These are phyloP conservation scores for Fabriciana adippe DNA, from an alignment of 2,888 invertebrate genomes.

Conservation along the genomic window DNA sequence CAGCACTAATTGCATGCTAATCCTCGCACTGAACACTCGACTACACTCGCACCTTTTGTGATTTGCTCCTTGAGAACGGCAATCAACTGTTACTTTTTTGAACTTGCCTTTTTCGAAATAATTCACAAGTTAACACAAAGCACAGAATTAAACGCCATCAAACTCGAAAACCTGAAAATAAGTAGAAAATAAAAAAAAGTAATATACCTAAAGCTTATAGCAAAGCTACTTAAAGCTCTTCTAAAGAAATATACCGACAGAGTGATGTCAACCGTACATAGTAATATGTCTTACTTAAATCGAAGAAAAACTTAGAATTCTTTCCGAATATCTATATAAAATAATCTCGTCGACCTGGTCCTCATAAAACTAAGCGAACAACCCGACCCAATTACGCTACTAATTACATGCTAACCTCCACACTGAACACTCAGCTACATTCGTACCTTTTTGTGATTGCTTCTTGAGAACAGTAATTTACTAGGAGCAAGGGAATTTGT, in stretches of 20 bases:
- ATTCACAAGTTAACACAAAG: not conserved
- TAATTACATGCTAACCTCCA: constrained; percentile 52
- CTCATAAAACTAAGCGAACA: constrained; percentile 52
- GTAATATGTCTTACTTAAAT: too few relatives aligned
- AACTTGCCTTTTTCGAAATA: not conserved
- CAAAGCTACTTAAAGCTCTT: too few relatives aligned
- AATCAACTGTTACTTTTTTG: constrained; percentile 8
- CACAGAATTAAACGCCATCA: too few relatives aligned
- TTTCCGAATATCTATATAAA: constrained; percentile 21
- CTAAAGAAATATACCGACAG: too few relatives aligned
- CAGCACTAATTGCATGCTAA: constrained; percentile 54
- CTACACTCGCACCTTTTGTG: constrained; percentile 28
- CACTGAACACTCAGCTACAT: constrained; percentile 32
- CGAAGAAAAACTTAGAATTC: not conserved
- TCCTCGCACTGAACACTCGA: constrained; percentile 32
- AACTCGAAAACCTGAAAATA: not conserved
- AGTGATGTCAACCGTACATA: too few relatives aligned
- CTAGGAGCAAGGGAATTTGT: not conserved
- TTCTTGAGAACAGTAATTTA: constrained; percentile 16
- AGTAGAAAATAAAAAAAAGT: too few relatives aligned
- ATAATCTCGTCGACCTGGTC: constrained; percentile 40
- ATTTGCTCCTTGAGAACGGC: constrained; percentile 16
- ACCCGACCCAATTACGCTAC: constrained; percentile 55
- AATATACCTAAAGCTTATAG: too few relatives aligned
- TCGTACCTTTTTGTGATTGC: constrained; percentile 25